phyloP scores from a whole-genome alignment of 2,113 vertebrate genomes.

The Myotis lucifugus region DNA sequence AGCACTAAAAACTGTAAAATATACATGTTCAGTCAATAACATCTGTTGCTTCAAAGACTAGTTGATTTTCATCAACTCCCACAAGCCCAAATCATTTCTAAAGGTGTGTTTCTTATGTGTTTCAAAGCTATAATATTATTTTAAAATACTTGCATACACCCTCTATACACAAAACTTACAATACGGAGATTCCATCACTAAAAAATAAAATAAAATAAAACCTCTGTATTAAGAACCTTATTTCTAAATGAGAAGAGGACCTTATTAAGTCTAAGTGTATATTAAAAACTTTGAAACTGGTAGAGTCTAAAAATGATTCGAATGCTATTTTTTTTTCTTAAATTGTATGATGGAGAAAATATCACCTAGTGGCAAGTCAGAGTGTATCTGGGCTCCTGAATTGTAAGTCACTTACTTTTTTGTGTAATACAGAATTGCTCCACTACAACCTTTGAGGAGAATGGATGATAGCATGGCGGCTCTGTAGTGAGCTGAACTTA shows the following conservation, averaged over 20 bases:
- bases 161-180: background rate
- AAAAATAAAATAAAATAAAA: background rate
- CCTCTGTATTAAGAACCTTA: background rate
- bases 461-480: background rate
- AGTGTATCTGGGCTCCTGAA: background rate
- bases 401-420: background rate
- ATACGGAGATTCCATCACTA: background rate
- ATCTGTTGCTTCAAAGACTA: background rate
- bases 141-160: background rate
- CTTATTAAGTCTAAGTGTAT: background rate
- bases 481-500: background rate
- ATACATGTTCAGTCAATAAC: background rate
- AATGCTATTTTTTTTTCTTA: background rate
- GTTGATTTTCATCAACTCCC: background rate
- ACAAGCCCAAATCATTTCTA: background rate
- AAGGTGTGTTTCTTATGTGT: background rate
- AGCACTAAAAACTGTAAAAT: background rate
- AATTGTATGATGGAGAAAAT: background rate
- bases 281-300: background rate
- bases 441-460: background rate
- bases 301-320: background rate
- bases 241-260: background rate
- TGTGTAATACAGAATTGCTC: background rate
- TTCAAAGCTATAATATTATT: background rate
- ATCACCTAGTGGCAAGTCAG: background rate